A percentile compares a stretch with the other conserved stretches of the same genome.
Evolutionary conservation across 2,113 vertebrate species (phyloP).

Genomic region (Pipa parva): DNA sequence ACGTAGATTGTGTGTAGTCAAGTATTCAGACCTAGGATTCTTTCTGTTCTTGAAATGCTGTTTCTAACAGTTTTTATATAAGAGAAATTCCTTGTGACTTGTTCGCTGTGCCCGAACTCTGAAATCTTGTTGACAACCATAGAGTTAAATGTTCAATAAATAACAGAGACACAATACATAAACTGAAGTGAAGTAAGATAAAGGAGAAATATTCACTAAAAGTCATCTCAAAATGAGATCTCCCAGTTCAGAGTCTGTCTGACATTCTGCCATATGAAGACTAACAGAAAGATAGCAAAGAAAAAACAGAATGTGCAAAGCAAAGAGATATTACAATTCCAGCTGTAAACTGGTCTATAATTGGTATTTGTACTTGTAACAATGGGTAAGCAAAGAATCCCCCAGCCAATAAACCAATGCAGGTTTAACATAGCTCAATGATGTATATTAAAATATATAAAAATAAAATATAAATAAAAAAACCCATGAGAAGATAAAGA

Average conservation of each 20-base stretch:
- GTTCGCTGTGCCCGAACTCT: too few relatives aligned
- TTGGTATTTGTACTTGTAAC: slow-evolving; percentile 24
- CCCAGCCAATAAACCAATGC: too few relatives aligned
- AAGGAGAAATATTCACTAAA: neutral
- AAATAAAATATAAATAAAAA: too few relatives aligned
- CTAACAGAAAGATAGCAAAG: neutral
- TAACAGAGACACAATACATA: neutral
- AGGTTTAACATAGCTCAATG: neutral
- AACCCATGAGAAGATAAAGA: too few relatives aligned
- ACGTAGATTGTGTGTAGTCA: too few relatives aligned
- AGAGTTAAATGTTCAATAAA: neutral
- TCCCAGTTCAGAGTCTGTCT: neutral
- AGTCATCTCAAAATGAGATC: slow-evolving; percentile 8
- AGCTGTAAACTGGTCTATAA: slow-evolving; percentile 52
- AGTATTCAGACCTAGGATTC: too few relatives aligned
- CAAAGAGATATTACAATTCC: neutral
- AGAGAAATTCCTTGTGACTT: too few relatives aligned
- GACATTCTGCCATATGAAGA: neutral
- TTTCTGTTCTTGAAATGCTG: too few relatives aligned
- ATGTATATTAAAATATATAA: too few relatives aligned
- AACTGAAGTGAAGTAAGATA: slow-evolving; percentile 1
- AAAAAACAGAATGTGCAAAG: neutral
- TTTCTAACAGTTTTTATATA: too few relatives aligned
- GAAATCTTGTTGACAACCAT: too few relatives aligned
- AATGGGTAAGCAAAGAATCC: too few relatives aligned